Percentiles rank a stretch among this genome's conserved stretches.
phyloP scores from a whole-genome alignment of 1,140 invertebrate species.

The Zaprionus lachaisei region DNA sequence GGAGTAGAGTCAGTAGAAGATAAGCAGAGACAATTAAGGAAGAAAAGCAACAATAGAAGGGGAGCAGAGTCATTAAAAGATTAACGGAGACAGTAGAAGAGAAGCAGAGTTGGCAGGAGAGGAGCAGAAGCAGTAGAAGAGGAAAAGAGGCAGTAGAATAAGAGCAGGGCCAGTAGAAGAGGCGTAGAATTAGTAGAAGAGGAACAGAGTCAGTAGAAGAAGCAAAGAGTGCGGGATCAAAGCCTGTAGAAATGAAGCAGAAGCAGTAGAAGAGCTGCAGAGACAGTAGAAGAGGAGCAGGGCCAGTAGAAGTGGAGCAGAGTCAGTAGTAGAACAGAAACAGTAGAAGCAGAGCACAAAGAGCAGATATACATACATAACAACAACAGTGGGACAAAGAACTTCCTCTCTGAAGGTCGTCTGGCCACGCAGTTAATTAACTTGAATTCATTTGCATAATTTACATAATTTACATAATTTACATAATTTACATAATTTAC shows the following conservation, averaged over 20 bases:
- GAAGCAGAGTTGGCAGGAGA: background rate
- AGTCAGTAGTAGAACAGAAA: background rate
- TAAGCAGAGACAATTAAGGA: no score
- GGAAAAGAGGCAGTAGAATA: background rate
- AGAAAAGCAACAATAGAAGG: no score
- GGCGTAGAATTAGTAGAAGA: background rate
- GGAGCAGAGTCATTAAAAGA: no score
- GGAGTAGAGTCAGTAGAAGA: background rate
- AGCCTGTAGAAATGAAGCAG: no score
- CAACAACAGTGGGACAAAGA: background rate
- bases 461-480: background rate
- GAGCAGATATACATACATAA: background rate
- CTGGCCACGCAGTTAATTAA: background rate
- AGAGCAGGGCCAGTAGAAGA: background rate
- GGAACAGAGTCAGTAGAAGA: no score
- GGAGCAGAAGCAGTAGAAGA: background rate
- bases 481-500: conserved; percentile 7
- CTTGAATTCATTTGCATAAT: conserved; percentile 17
- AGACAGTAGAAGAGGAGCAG: background rate
- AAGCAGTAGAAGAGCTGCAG: background rate
- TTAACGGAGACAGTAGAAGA: no score
- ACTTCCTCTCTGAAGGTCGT: conserved; percentile 24
- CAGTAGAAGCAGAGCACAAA: no score
- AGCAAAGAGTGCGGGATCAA: no score
- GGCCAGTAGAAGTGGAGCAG: background rate